Conservation (phyloP, 2,113 vertebrate species). For the Salvelinus fontinalis region DNA sequence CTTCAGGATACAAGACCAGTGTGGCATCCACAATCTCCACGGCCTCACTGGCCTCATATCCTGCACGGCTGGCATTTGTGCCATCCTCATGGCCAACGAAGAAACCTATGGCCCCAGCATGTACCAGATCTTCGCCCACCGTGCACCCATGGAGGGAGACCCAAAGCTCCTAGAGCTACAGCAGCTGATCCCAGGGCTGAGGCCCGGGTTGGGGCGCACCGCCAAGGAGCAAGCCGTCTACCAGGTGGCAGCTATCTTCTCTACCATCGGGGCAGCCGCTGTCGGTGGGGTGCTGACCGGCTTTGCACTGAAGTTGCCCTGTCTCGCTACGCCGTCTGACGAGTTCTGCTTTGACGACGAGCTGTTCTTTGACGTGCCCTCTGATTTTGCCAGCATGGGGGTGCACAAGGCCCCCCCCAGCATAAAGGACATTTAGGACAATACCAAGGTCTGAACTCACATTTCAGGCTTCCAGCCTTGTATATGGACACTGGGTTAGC, state of each 20-base stretch:
- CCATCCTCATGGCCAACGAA: conserved; percentile 61
- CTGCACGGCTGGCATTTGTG: conserved; percentile 63
- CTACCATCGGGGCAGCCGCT: conserved; percentile 37
- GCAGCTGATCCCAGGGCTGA: conserved; percentile 59
- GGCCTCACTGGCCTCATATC: conserved; percentile 80
- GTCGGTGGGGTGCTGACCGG: conserved; percentile 65
- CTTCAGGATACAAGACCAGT: conserved; percentile 75
- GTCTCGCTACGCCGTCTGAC: conserved; percentile 62
- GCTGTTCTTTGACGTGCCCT: conserved; percentile 69
- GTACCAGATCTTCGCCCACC: conserved; percentile 56
- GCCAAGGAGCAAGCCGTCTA: conserved; percentile 61
- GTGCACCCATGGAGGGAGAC: conserved; percentile 48
- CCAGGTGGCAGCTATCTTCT: conserved; percentile 64
- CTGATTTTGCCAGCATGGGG: conserved; percentile 37
- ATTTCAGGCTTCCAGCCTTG: not conserved
- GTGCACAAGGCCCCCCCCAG: not conserved
- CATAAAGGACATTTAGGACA: conserved; percentile 5
- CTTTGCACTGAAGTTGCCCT: conserved; percentile 61
- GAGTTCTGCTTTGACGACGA: conserved; percentile 72
- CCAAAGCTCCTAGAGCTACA: conserved; percentile 46
- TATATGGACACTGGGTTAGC: not conserved
- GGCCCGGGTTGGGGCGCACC: conserved; percentile 47
- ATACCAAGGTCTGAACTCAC: conserved; percentile 31
- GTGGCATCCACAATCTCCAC: conserved; percentile 85
- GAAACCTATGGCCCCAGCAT: conserved; percentile 63